phyloP scores from a whole-genome alignment of 2,888 invertebrate species.

The Parelbella ahira region DNA sequence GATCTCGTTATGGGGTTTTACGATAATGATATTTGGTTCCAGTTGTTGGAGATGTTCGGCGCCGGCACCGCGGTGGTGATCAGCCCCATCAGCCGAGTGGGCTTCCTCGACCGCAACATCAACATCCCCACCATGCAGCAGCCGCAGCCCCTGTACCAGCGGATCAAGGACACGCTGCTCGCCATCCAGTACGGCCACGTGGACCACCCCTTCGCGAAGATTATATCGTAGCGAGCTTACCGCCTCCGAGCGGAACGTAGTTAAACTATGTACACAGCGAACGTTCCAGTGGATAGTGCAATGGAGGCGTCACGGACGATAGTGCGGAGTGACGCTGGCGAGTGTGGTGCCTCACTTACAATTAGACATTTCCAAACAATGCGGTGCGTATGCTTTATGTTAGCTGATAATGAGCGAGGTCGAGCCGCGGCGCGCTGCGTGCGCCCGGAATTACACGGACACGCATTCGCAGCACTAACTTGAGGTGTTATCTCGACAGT shows the following conservation, averaged over 20 bases:
- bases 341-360: too few relatives aligned
- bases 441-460: background rate
- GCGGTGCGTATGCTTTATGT: too few relatives aligned
- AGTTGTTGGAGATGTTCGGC: slow-evolving; percentile 98
- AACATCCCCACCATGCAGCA: slow-evolving; percentile 88
- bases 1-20: background rate
- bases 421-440: slow-evolving; percentile 2
- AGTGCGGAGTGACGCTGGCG: too few relatives aligned
- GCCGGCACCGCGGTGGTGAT: slow-evolving; percentile 98
- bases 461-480: slow-evolving; percentile 10
- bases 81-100: slow-evolving; percentile 93
- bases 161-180: slow-evolving; percentile 86
- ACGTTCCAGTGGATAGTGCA: slow-evolving; percentile 7
- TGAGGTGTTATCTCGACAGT: slow-evolving; percentile 11
- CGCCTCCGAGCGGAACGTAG: too few relatives aligned
- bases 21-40: slow-evolving; percentile 31
- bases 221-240: slow-evolving; percentile 54
- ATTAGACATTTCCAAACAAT: too few relatives aligned
- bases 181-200: slow-evolving; percentile 95
- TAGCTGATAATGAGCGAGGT: slow-evolving; percentile 13
- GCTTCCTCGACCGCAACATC: slow-evolving; percentile 85
- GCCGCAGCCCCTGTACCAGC: slow-evolving; percentile 85
- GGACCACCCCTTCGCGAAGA: slow-evolving; percentile 89
- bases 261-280: too few relatives aligned
- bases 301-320: slow-evolving; percentile 4